These are phyloP conservation scores for Alouatta palliata DNA, from an alignment of 2,113 vertebrate species.

Conservation along the genomic window DNA sequence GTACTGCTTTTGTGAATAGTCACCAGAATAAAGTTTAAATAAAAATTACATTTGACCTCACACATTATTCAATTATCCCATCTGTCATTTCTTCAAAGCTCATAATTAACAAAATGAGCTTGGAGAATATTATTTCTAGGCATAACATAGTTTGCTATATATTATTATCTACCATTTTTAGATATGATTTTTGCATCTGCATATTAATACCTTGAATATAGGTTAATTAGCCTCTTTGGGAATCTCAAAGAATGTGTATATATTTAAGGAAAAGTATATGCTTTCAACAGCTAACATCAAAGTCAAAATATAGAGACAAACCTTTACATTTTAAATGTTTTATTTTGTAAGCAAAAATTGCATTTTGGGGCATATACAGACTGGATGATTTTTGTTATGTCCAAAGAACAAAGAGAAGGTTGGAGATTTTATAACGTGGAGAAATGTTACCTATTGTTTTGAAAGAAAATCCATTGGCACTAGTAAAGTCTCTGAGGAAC, in stretches of 20 bases:
- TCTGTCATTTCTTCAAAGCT: neutral
- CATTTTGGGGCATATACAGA: neutral
- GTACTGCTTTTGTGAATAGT: neutral
- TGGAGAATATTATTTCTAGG: neutral
- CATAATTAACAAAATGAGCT: neutral
- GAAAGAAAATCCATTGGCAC: neutral
- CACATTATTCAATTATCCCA: neutral
- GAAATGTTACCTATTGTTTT: neutral
- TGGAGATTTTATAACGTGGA: neutral
- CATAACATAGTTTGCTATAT: neutral
- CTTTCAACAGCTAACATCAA: neutral
- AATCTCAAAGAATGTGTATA: neutral
- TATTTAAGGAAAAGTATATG: neutral
- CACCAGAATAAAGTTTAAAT: neutral
- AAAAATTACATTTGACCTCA: neutral
- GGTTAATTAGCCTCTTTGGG: neutral
- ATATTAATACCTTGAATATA: neutral
- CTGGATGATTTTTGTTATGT: neutral
- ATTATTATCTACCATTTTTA: neutral
- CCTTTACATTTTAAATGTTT: neutral
- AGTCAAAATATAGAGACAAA: neutral
- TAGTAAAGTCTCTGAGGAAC: neutral
- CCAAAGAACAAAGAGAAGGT: neutral
- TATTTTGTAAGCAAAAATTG: neutral
- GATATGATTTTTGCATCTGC: neutral